phyloP scores from a whole-genome alignment of 2,888 invertebrate genomes.

The Eupithecia exiguata region DNA sequence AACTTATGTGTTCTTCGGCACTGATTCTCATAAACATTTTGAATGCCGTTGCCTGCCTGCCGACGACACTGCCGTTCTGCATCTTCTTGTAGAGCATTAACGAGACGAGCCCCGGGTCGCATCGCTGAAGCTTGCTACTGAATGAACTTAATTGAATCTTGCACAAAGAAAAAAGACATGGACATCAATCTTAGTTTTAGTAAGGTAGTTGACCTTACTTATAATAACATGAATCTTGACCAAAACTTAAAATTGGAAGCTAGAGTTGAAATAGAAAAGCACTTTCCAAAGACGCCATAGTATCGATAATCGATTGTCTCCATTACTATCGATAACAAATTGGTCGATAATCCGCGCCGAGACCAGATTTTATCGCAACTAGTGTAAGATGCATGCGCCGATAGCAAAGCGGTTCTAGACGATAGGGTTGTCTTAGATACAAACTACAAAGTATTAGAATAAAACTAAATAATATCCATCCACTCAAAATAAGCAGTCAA shows the following conservation, averaged over 20 bases:
- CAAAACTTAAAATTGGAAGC: background rate
- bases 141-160: background rate
- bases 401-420: slow-evolving; percentile 56
- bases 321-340: slow-evolving; percentile 61
- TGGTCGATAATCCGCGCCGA: slow-evolving; percentile 57
- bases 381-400: slow-evolving; percentile 65
- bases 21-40: too few species aligned
- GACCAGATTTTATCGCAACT: slow-evolving; percentile 62
- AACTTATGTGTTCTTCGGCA: background rate
- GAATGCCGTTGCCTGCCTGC: background rate
- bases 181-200: too few species aligned
- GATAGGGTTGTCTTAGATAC: slow-evolving; percentile 28
- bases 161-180: background rate
- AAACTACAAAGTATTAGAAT: background rate
- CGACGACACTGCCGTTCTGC: background rate
- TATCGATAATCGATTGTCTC: slow-evolving; percentile 54
- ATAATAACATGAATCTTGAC: background rate
- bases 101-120: background rate
- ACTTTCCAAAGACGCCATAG: background rate
- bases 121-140: background rate
- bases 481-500: background rate
- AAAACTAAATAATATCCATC: background rate
- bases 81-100: background rate
- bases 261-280: background rate
- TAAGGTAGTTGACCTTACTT: background rate